These are phyloP conservation scores for Hydropotes inermis DNA, from an alignment of 2,113 vertebrate species.

Conservation along the genomic window DNA sequence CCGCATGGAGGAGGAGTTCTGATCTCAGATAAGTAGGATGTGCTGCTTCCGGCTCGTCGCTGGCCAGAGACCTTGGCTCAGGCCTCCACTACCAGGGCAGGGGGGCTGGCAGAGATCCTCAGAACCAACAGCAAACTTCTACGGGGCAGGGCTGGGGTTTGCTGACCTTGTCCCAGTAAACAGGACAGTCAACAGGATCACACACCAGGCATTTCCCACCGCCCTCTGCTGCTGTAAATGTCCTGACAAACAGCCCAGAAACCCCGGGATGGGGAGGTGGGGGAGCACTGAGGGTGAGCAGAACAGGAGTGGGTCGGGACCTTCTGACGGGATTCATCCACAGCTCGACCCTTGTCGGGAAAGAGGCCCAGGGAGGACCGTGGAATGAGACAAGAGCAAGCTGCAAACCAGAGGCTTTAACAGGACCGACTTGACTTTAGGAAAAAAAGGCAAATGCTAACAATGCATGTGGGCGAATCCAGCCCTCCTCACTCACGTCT, in stretches of 20 bases:
- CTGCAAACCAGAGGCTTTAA: neutral
- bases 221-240: neutral
- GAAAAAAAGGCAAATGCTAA: neutral
- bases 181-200: neutral
- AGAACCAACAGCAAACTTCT: slow-evolving; percentile 51
- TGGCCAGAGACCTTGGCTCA: neutral
- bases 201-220: neutral
- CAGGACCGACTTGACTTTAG: neutral
- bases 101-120: neutral
- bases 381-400: neutral
- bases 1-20: neutral
- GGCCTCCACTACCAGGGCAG: neutral
- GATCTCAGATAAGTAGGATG: neutral
- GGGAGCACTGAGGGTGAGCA: fast-evolving
- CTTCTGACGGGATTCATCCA: neutral
- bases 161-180: slow-evolving; percentile 13
- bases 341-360: neutral
- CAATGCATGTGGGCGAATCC: fast-evolving
- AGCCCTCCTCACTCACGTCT: neutral
- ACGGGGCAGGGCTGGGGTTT: neutral
- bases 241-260: neutral
- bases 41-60: neutral
- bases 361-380: neutral
- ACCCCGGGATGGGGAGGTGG: neutral
- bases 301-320: fast-evolving